A percentile compares a stretch with the other conserved stretches of the same genome.
Evolutionary conservation across 2,113 vertebrate genomes (phyloP).

Genomic region (Lipophrys pholis): DNA sequence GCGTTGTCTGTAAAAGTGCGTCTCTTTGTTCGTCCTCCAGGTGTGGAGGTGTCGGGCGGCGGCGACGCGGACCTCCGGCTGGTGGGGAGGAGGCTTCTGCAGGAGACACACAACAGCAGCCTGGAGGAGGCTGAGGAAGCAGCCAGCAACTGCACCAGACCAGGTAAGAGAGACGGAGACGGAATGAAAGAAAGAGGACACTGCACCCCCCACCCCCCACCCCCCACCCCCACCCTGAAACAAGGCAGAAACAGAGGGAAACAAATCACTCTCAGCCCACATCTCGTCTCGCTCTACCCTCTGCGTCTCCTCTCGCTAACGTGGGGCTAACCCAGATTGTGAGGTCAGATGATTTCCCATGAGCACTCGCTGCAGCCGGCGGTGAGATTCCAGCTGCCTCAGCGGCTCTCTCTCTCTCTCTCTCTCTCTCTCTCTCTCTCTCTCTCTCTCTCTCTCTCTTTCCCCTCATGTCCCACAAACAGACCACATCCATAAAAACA

Average conservation of each 20-base stretch:
- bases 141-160: conserved; percentile 90
- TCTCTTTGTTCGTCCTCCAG: conserved; percentile 56
- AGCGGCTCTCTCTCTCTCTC: conserved; percentile 41
- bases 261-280: conserved; percentile 39
- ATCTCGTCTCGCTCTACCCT: conserved; percentile 11
- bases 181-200: conserved; percentile 63
- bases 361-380: conserved; percentile 38
- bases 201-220: background rate
- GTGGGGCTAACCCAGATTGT: conserved; percentile 67
- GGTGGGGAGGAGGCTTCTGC: conserved; percentile 87
- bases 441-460: conserved; percentile 16
- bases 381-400: conserved; percentile 48
- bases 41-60: conserved; percentile 80
- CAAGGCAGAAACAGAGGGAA: conserved; percentile 9
- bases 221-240: conserved; percentile 26
- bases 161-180: conserved; percentile 81
- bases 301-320: conserved; percentile 39
- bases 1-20: too few relatives aligned
- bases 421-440: conserved; percentile 50
- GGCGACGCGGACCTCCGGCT: conserved; percentile 64
- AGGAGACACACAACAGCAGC: conserved; percentile 80
- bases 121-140: conserved; percentile 56
- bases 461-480: background rate
- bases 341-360: conserved; percentile 61
- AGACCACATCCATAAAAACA: too few relatives aligned